A percentile compares a stretch with the other conserved stretches of the same genome.
These are phyloP conservation scores for Calliphora vomitoria DNA, from an alignment of 2,888 invertebrate species.

Conservation along the genomic window DNA sequence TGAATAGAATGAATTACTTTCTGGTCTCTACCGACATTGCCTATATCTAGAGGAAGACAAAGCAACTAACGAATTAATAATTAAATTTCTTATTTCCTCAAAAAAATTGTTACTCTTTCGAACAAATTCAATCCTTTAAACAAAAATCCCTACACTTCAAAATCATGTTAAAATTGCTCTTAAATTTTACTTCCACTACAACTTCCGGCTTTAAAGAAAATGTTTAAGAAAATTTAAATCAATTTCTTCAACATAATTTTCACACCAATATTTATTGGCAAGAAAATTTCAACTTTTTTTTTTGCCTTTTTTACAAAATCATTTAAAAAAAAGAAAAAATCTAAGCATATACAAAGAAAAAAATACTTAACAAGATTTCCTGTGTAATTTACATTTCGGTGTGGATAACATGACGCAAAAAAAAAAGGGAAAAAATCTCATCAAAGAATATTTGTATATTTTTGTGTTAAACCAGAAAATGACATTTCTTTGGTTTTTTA, in stretches of 20 bases:
- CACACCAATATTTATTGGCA: constrained; percentile 46
- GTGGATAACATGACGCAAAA: constrained; percentile 18
- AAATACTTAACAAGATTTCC: constrained; percentile 64
- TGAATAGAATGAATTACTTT: no score
- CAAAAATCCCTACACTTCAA: background rate
- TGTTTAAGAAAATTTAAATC: constrained; percentile 23
- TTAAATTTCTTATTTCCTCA: no score
- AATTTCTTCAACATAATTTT: constrained; percentile 55
- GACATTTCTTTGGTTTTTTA: constrained; percentile 74
- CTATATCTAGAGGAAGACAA: no score
- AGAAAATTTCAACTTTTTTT: constrained; percentile 20
- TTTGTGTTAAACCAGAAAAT: constrained; percentile 77
- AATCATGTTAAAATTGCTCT: background rate
- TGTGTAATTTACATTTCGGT: constrained; percentile 23
- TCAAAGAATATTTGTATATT: constrained; percentile 72
- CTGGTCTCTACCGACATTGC: no score
- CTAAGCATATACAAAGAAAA: constrained; percentile 2
- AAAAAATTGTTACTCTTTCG: no score
- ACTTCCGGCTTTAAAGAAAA: constrained; percentile 25
- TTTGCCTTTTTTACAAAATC: background rate
- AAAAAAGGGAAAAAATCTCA: constrained; percentile 51
- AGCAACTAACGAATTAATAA: no score
- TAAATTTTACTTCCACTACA: constrained; percentile 1
- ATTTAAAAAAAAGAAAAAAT: constrained; percentile 17
- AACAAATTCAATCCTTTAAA: background rate